Base-by-base conservation (phyloP, 2,113 vertebrate genomes). In the Malurus alboscapulatus region DNA sequence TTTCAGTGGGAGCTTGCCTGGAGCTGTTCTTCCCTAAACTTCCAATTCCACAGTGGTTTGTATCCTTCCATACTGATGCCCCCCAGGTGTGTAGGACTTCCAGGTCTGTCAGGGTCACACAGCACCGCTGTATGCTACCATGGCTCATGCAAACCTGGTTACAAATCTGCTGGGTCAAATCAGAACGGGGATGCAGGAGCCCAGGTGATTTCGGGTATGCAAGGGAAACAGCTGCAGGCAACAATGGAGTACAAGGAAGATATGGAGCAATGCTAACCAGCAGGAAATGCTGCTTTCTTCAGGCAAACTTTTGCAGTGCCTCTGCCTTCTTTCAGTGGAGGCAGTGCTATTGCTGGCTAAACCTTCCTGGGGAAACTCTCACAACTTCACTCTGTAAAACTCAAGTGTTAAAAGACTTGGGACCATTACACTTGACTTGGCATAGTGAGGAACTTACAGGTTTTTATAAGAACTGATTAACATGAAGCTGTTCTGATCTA, bases 101-200 rank as follows among this genome's bases (percentile, higher is more conserved):
- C 4, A 12, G 16, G 21, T 78, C 51, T n/a, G 24, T 24, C 45
- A 69, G n/a, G 18, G 27, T 71, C n/a, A 30, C 53, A 25, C 27
- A 5, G 1, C 7, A 2, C 47, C 2, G 0, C 29, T 75, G 22
- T 19, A 17, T 0, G 1, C 53, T 26, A 34, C 32, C 21, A 40
- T 47, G 26, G n/a, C 26, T 48, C 30, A 55, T 65, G n/a, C 14
- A 76, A 65, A 75, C 15, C 57, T 50, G 24, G 5, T 59, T 54
- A 18, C 10, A 59, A 36, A 45, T 32, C 68, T 61, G 22, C 17
- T 2, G 3, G 14, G 22, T 48, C 11, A 26, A 19, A 5, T 29
- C 20, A 9, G 44, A 55, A 13, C 7, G 10, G 55, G 17, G 30
- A n/a, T 26, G 26, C n/a, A 50, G 47, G 45, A 72, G 20, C 16